phyloP scores from a whole-genome alignment of 1,140 invertebrate genomes.

The Zaprionus vittiger region DNA sequence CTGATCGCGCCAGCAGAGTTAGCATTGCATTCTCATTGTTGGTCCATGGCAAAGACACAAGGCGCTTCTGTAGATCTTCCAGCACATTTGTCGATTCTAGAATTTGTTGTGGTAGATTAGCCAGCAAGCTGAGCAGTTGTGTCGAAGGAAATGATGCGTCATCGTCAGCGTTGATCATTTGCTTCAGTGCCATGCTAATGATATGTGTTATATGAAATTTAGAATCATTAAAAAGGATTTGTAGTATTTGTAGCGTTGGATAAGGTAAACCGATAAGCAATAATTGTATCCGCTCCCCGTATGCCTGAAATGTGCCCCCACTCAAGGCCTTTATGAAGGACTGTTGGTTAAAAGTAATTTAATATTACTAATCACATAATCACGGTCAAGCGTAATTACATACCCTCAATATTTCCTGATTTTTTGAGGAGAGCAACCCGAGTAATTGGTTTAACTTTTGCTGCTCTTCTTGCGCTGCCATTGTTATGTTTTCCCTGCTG shows the following conservation, averaged over 20 bases:
- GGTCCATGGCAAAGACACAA: conserved; percentile 29
- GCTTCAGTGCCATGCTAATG: conserved; percentile 37
- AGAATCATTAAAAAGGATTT: conserved; percentile 34
- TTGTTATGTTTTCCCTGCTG: neutral
- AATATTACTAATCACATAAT: too few relatives aligned
- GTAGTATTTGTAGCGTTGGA: conserved; percentile 58
- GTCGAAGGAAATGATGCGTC: conserved; percentile 26
- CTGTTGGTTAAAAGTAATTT: conserved; percentile 13
- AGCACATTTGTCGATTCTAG: conserved; percentile 49
- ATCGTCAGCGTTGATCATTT: conserved; percentile 61
- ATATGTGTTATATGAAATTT: conserved; percentile 60
- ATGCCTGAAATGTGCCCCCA: conserved; percentile 22
- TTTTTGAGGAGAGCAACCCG: conserved; percentile 41
- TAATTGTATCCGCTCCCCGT: conserved; percentile 35
- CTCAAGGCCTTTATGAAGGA: conserved; percentile 47
- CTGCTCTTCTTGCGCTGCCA: conserved; percentile 25
- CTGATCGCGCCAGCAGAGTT: conserved; percentile 51
- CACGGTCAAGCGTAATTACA: neutral
- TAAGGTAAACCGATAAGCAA: conserved; percentile 45
- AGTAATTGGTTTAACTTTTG: conserved; percentile 44
- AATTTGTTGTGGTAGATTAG: conserved; percentile 58
- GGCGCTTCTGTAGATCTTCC: conserved; percentile 32
- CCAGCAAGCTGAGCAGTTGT: conserved; percentile 61
- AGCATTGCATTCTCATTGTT: conserved; percentile 50
- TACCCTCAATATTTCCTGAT: conserved; percentile 54